These are phyloP conservation scores for Eilema depressum DNA, from an alignment of 2,888 invertebrate species.

Conservation along the genomic window DNA sequence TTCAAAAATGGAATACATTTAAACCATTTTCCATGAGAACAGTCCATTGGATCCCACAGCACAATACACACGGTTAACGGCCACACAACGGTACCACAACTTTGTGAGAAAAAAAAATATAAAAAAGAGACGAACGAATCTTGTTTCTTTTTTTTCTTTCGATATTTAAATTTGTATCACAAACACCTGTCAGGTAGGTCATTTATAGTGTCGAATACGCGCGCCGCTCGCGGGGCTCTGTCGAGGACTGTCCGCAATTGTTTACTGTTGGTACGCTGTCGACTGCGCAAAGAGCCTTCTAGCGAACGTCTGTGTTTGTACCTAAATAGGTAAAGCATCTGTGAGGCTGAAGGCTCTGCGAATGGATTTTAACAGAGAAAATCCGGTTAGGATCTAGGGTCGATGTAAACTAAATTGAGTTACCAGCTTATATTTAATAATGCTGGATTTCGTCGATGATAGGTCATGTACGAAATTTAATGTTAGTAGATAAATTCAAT, in stretches of 20 bases:
- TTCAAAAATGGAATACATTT: slow-evolving; percentile 45
- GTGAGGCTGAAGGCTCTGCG: slow-evolving; percentile 41
- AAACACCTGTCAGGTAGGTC: slow-evolving; percentile 70
- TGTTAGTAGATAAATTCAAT: too few relatives aligned
- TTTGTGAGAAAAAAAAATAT: slow-evolving; percentile 53
- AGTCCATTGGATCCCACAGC: slow-evolving; percentile 69
- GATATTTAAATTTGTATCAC: slow-evolving; percentile 58
- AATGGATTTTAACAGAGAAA: too few relatives aligned
- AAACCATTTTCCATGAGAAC: slow-evolving; percentile 60
- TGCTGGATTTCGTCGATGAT: too few relatives aligned
- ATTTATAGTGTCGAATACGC: slow-evolving; percentile 50
- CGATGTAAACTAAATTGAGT: too few relatives aligned
- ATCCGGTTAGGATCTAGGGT: too few relatives aligned
- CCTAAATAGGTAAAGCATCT: slow-evolving; percentile 48
- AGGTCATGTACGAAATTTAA: too few relatives aligned
- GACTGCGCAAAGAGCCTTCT: slow-evolving; percentile 66
- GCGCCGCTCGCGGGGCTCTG: slow-evolving; percentile 76
- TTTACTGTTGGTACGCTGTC: slow-evolving; percentile 77
- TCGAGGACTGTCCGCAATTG: slow-evolving; percentile 80
- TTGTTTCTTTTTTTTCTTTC: slow-evolving; percentile 61
- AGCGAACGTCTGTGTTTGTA: slow-evolving; percentile 40
- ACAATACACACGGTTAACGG: slow-evolving; percentile 74
- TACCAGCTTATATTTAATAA: too few relatives aligned
- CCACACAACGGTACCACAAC: slow-evolving; percentile 65
- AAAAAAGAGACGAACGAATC: slow-evolving; percentile 73